Percentiles rank a stretch among this genome's conserved stretches.
phyloP scores from a whole-genome alignment of 1,140 invertebrate species.

The Drosophila nikananu region DNA sequence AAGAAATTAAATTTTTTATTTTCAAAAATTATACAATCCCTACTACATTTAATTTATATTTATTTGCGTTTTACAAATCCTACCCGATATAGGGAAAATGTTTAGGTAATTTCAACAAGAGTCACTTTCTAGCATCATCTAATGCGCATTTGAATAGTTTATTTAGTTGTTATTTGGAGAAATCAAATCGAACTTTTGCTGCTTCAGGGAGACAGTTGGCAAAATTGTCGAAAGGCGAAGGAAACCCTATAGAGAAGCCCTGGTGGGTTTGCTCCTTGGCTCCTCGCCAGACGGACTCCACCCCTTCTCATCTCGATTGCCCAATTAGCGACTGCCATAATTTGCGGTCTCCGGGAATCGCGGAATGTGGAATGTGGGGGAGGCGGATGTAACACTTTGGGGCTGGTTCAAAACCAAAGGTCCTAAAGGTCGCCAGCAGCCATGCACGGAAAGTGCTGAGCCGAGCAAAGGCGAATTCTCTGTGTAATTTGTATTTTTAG shows the following conservation, averaged over 20 bases:
- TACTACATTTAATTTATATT: background rate
- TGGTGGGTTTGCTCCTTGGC: conserved; percentile 22
- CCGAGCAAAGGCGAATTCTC: conserved; percentile 25
- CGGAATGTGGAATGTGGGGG: conserved; percentile 1
- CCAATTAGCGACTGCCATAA: conserved; percentile 43
- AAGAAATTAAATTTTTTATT: background rate
- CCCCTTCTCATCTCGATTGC: conserved; percentile 7
- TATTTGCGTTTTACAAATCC: background rate
- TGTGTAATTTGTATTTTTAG: conserved; percentile 52
- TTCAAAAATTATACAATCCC: background rate
- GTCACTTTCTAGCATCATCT: conserved; percentile 7
- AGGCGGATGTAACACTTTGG: conserved; percentile 23
- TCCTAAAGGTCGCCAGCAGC: conserved; percentile 57
- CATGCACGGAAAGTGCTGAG: conserved; percentile 14
- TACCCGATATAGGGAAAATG: no score
- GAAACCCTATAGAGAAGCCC: conserved; percentile 70
- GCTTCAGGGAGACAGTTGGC: conserved; percentile 56
- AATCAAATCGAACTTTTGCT: conserved; percentile 58
- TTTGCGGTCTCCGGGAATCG: conserved; percentile 16
- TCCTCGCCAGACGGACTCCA: conserved; percentile 24
- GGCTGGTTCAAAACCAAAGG: conserved; percentile 19
- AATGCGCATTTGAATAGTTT: conserved; percentile 2
- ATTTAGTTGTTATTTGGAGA: conserved; percentile 20
- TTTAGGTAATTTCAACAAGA: background rate
- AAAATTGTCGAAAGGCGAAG: conserved; percentile 20